A percentile compares a stretch with the other conserved stretches of the same genome.
Conservation (phyloP, 2,113 vertebrate species). For the Amia ocellicauda region DNA sequence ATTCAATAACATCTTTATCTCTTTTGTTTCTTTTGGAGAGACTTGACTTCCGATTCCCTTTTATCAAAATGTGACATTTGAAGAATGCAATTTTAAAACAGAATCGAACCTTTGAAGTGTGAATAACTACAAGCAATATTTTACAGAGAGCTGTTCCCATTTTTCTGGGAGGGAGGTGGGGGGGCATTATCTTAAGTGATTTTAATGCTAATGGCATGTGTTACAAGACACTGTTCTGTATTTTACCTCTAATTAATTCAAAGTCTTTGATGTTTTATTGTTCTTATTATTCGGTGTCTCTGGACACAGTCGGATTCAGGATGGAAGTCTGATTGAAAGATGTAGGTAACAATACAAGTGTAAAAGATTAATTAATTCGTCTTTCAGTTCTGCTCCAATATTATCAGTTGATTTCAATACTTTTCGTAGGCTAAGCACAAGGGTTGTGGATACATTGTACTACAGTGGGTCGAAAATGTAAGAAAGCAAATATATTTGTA, state of each 20-base stretch:
- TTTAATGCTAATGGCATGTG: constrained; percentile 26
- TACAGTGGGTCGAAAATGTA: too few species aligned
- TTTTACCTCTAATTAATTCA: constrained; percentile 30
- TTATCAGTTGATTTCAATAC: too few species aligned
- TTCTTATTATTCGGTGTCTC: constrained; percentile 22
- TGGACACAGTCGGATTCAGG: constrained; percentile 16
- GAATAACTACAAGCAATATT: constrained; percentile 39
- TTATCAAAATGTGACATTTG: constrained; percentile 38
- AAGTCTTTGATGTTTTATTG: constrained; percentile 32
- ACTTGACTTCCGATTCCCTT: constrained; percentile 38
- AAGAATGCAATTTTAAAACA: constrained; percentile 42
- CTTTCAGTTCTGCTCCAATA: constrained; percentile 10
- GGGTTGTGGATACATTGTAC: too few species aligned
- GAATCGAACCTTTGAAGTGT: constrained; percentile 40
- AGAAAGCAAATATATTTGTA: too few species aligned
- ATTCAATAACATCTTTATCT: constrained; percentile 7
- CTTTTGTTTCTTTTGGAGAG: constrained; percentile 19
- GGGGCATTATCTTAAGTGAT: constrained; percentile 17
- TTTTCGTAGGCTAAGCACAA: too few species aligned
- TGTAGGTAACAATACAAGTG: constrained; percentile 13
- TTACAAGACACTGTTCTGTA: constrained; percentile 15
- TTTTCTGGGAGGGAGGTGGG: neutral
- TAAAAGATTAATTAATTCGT: constrained; percentile 1
- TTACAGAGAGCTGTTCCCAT: constrained; percentile 26
- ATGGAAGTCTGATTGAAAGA: constrained; percentile 21